phyloP scores from a whole-genome alignment of 2,888 invertebrate genomes.

The Troides oblongomaculatus region DNA sequence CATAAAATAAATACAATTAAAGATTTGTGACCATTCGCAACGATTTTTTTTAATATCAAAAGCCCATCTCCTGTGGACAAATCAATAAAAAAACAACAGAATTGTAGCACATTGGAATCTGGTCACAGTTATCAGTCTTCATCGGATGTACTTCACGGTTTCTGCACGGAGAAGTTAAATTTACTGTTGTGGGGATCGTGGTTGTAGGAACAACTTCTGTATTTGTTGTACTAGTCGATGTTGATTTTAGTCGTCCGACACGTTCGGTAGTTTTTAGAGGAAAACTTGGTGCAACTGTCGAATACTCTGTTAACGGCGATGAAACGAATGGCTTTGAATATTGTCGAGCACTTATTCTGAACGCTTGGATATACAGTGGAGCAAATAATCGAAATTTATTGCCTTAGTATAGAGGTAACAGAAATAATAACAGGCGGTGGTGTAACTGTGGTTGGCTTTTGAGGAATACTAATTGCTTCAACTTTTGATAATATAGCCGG shows the following conservation, averaged over 20 bases:
- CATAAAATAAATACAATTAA: too few relatives aligned
- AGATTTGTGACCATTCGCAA: constrained; percentile 76
- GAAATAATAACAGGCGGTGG: background rate
- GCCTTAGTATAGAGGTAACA: background rate
- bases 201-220: background rate
- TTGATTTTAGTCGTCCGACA: background rate
- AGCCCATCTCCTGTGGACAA: background rate
- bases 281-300: background rate
- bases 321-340: background rate
- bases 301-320: background rate
- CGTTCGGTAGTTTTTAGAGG: background rate
- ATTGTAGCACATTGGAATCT: constrained; percentile 56
- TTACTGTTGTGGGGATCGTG: background rate
- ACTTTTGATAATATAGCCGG: too few relatives aligned
- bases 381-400: background rate
- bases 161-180: background rate
- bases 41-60: constrained; percentile 78
- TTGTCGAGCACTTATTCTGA: background rate
- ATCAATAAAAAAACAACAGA: background rate
- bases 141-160: constrained; percentile 16
- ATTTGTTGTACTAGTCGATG: background rate
- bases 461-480: background rate
- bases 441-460: background rate
- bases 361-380: background rate
- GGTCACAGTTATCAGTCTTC: constrained; percentile 13